phyloP scores from a whole-genome alignment of 2,797 vertebrate species.

The Enteromius viviparus region DNA sequence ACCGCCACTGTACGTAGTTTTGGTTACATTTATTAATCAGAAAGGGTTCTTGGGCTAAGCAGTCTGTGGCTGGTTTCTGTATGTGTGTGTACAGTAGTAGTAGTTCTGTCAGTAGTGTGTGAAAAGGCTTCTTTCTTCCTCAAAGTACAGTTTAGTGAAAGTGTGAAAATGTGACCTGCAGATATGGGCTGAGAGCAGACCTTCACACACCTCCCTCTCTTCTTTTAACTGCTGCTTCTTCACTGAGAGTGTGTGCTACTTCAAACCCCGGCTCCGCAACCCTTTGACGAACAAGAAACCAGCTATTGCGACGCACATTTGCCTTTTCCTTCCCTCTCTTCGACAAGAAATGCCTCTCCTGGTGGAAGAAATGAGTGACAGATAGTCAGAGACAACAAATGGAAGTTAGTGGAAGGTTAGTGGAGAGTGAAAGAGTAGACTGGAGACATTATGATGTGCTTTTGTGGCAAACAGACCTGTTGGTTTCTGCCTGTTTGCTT shows the following conservation, averaged over 20 bases:
- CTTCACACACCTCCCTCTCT: conserved; percentile 10
- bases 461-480: not conserved
- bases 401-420: not conserved
- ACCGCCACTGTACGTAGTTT: not conserved
- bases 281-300: conserved; percentile 6
- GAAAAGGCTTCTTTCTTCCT: conserved; percentile 27
- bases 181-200: not conserved
- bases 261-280: not conserved
- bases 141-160: conserved; percentile 24
- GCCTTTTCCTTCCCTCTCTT: not conserved
- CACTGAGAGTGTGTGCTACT: not conserved
- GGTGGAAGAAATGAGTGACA: not conserved
- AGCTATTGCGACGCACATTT: not conserved
- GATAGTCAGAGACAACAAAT: not conserved
- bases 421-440: not conserved
- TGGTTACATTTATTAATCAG: not conserved
- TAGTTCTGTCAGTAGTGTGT: conserved; percentile 9
- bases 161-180: conserved; percentile 18
- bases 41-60: not conserved
- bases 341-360: not conserved
- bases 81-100: not conserved
- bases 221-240: not conserved
- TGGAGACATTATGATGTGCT: conserved; percentile 6
- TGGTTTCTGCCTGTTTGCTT: conserved; percentile 6
- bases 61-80: not conserved